Evolutionary conservation across 2,113 vertebrate genomes (phyloP), one percentile per base, ranked within the genome.

Genomic region (Platysternon megacephalum): DNA sequence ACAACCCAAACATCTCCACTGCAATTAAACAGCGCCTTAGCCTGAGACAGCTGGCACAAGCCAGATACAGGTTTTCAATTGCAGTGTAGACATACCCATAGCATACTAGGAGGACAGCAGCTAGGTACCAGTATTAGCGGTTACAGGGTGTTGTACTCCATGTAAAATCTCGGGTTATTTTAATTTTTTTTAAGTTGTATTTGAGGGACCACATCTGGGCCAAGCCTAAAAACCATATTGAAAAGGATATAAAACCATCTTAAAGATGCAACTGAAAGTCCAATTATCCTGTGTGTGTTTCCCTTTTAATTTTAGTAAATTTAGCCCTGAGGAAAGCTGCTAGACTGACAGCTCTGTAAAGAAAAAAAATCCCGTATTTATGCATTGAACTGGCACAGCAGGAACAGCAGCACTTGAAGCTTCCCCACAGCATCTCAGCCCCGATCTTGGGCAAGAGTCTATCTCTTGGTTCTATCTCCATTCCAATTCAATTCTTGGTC

Each of bases 381-480:
- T 2, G n/a, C 4, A 0, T 13, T 8, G 56, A 58, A 81, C 3
- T 5, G 0, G 8, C 46, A 8, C 21, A 24, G 79, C 0, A 2
- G 61, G 32, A 22, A 11, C 35, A 9, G 10, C 28, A 13, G 42
- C 65, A 17, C 61, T 19, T 11, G 3, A 24, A 17, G 24, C 1
- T 24, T 51, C 32, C 9, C 10, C 29, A 1, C 42, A 72, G n/a
- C 79, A 3, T 9, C 55, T 22, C 0, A 0, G 19, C 3, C 61
- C 16, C 14, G 3, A 72, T 72, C 35, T n/a, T 72, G 65, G 19
- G 19, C 39, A 39, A 74, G 22, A 74, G 39, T 39, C 19, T 17
- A 8, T 16, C 14, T 16, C 3, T 17, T 74, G 39, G 68, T 42
- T 74, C 39, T 42, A 42, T 42, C 39, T n/a, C 65, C 32, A 0